Evolutionary conservation across 1,140 invertebrate species (phyloP).

Genomic region (Potamilus streckersoni): DNA sequence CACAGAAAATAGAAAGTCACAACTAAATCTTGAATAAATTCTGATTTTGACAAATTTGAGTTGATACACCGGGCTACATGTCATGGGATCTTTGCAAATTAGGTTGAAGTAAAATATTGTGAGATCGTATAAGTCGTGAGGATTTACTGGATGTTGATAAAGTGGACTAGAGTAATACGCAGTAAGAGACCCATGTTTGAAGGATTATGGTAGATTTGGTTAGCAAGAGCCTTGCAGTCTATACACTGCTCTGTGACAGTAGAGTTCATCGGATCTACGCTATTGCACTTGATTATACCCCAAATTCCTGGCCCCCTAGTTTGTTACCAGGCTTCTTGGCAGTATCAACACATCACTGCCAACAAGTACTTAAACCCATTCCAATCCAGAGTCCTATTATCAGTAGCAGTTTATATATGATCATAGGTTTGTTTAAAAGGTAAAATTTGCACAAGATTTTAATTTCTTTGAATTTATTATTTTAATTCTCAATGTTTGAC

Average conservation of each 20-base stretch:
- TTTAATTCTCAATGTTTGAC: too few species aligned
- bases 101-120: slow-evolving; percentile 40
- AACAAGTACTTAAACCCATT: too few species aligned
- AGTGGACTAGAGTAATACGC: slow-evolving; percentile 28
- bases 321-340: too few species aligned
- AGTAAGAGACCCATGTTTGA: slow-evolving; percentile 33
- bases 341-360: too few species aligned
- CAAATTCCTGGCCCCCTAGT: too few species aligned
- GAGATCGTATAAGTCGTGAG: slow-evolving; percentile 30
- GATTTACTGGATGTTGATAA: slow-evolving; percentile 35
- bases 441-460: too few species aligned
- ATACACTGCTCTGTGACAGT: slow-evolving; percentile 3
- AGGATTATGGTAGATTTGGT: slow-evolving; percentile 27
- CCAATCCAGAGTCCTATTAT: too few species aligned
- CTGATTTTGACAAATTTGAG: slow-evolving; percentile 35
- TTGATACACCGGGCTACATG: slow-evolving; percentile 20
- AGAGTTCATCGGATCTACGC: too few species aligned
- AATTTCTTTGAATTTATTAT: too few species aligned
- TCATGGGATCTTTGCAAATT: slow-evolving; percentile 33
- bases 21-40: slow-evolving; percentile 29
- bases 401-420: too few species aligned
- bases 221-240: slow-evolving; percentile 18
- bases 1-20: slow-evolving; percentile 34
- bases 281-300: too few species aligned
- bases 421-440: too few species aligned